Conservation (phyloP, 2,113 vertebrate genomes). For the Piprites chloris region DNA sequence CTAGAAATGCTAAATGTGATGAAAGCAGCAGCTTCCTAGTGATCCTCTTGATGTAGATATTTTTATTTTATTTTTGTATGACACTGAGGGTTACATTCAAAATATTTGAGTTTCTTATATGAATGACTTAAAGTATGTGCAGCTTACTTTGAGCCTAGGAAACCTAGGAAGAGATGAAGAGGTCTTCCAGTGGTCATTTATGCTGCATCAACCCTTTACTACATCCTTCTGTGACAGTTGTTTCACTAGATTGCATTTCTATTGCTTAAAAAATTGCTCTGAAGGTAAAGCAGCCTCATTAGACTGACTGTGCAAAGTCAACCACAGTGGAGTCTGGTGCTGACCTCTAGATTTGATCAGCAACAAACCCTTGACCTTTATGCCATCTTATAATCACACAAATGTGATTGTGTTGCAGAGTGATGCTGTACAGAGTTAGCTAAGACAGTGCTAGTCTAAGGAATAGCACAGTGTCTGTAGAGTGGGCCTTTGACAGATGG, state of each 20-base stretch:
- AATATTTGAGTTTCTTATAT: rapidly evolving
- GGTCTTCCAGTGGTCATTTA: not conserved
- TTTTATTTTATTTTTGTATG: not conserved
- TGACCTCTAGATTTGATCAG: not conserved
- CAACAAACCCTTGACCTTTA: not conserved
- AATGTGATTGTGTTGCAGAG: not conserved
- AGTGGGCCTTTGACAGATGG: not conserved
- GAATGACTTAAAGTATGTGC: not conserved
- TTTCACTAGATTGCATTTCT: not conserved
- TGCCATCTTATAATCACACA: not conserved
- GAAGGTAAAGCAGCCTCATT: not conserved
- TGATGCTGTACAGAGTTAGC: not conserved
- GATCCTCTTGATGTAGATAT: not conserved
- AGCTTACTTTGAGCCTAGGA: not conserved
- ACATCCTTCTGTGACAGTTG: not conserved
- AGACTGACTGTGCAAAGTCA: not conserved
- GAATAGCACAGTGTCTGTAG: not conserved
- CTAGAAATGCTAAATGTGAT: not conserved
- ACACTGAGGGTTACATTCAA: not conserved
- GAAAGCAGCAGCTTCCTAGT: not conserved
- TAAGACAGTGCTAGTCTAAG: not conserved
- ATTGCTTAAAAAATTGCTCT: not conserved
- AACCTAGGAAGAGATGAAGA: not conserved
- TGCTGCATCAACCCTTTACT: not conserved
- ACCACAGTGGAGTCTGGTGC: not conserved